A percentile compares a stretch with the other conserved stretches of the same genome.
phyloP scores from a whole-genome alignment of 2,113 vertebrate species.

The Sakesphorus luctuosus region DNA sequence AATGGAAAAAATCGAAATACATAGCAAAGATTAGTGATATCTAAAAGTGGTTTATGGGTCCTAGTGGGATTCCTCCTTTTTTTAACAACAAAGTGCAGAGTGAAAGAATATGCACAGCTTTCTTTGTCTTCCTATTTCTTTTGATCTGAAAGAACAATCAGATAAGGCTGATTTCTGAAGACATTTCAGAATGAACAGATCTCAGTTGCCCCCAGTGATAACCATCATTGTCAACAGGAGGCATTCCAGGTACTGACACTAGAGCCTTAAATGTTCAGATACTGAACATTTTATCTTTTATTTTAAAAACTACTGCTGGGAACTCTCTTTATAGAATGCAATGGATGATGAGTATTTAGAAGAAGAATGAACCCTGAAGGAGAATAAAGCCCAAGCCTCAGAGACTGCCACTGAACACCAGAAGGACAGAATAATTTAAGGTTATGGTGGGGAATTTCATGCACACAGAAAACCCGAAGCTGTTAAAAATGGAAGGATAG shows the following conservation, averaged over 20 bases:
- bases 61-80: constrained; percentile 78
- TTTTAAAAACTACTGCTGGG: constrained; percentile 80
- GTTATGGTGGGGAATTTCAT: constrained; percentile 46
- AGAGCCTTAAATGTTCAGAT: constrained; percentile 74
- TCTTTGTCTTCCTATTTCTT: constrained; percentile 77
- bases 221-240: constrained; percentile 80
- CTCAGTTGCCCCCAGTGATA: constrained; percentile 71
- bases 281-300: constrained; percentile 75
- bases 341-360: constrained; percentile 76
- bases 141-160: constrained; percentile 85
- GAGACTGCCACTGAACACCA: constrained; percentile 56
- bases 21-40: constrained; percentile 73
- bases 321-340: constrained; percentile 75
- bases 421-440: constrained; percentile 73
- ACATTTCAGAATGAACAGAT: constrained; percentile 73
- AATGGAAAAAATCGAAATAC: constrained; percentile 55
- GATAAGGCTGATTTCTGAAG: constrained; percentile 80
- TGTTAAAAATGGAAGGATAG: constrained; percentile 10
- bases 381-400: constrained; percentile 72
- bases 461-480: constrained; percentile 14
- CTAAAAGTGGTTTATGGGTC: constrained; percentile 76
- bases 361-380: constrained; percentile 72
- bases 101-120: constrained; percentile 75
- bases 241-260: constrained; percentile 74
- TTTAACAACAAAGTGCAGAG: constrained; percentile 79